Conservation (phyloP, 2,113 vertebrate species). For the Brienomyrus brachyistius region DNA sequence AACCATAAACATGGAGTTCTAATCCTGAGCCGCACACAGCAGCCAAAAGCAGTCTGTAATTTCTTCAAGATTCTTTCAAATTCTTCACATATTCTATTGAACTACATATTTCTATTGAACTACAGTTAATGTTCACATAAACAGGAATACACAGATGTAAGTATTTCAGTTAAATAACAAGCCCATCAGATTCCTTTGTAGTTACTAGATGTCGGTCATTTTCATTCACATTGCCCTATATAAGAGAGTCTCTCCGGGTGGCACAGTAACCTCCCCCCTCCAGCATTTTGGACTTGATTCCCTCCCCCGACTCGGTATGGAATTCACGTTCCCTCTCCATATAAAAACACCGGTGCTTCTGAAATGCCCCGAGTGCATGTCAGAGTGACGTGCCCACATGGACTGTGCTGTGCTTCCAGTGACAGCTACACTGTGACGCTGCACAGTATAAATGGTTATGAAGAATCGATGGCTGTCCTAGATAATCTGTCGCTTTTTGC, state of each 20-base stretch:
- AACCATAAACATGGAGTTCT: not conserved
- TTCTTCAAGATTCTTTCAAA: not conserved
- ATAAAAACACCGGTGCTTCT: not conserved
- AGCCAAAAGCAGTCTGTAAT: not conserved
- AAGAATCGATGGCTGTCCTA: not conserved
- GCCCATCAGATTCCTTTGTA: not conserved
- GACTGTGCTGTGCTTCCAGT: not conserved
- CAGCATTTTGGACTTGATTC: not conserved
- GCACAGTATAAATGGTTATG: not conserved
- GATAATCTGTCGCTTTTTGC: not conserved
- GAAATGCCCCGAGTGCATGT: not conserved
- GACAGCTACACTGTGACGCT: not conserved
- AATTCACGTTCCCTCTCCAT: not conserved
- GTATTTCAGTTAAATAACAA: not conserved
- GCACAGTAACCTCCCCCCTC: not conserved
- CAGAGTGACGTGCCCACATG: not conserved
- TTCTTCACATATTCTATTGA: not conserved
- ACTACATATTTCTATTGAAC: not conserved
- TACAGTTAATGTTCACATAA: not conserved
- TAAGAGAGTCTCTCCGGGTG: not conserved
- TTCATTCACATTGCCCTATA: not conserved
- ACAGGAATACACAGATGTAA: not conserved
- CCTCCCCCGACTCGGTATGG: not conserved
- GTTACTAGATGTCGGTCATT: not conserved
- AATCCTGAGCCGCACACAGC: not conserved